Evolutionary conservation across 2,888 invertebrate genomes (phyloP), one percentile per base, ranked within the genome.

Genomic region (Polyommatus iphigenia): DNA sequence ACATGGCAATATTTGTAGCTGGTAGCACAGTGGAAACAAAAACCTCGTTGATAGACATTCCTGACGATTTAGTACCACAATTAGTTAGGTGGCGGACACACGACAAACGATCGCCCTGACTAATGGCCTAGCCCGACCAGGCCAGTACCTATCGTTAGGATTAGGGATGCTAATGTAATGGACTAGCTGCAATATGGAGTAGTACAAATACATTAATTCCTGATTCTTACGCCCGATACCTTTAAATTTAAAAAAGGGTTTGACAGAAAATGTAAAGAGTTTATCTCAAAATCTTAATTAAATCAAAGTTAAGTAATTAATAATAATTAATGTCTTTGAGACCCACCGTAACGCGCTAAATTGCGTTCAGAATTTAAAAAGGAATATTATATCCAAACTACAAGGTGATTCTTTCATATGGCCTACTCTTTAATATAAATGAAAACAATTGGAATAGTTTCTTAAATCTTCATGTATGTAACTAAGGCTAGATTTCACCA

Each of bases 1-100:
- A 36, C 36, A 36, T 36, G 36, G 36, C 36, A 36, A 6, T 36
- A 36, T 36, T 24, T 62, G 4, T 62, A n/a, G 72, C 46, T 20
- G 46, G 46, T 41, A 29, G 54, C 20, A 24, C 46, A 46, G 57
- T 75, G 76, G 72, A 81, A 78, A 80, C 77, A 79, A 80, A 81
- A 80, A 79, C 77, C 78, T 62, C 80, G 80, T 81, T 80, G 81
- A 82, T 80, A 79, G 81, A 81, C 82, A 82, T 82, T 79, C 81
- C 85, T 85, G 85, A 90, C 89, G 89, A 91, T 91, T 91, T 91
- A 91, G 90, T 89, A 86, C 89, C 80, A 88, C 90, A 91, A 91
- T 91, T 91, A 91, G 91, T 91, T 91, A 91, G 88, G 89, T 90
- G 87, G 85, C 84, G 84, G 88, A 88, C 89, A 88, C 85, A 84